Percentiles rank a stretch among this genome's conserved stretches.
These are phyloP conservation scores for Neuroterus valhalla DNA, from an alignment of 1,140 invertebrate species.

Conservation along the genomic window DNA sequence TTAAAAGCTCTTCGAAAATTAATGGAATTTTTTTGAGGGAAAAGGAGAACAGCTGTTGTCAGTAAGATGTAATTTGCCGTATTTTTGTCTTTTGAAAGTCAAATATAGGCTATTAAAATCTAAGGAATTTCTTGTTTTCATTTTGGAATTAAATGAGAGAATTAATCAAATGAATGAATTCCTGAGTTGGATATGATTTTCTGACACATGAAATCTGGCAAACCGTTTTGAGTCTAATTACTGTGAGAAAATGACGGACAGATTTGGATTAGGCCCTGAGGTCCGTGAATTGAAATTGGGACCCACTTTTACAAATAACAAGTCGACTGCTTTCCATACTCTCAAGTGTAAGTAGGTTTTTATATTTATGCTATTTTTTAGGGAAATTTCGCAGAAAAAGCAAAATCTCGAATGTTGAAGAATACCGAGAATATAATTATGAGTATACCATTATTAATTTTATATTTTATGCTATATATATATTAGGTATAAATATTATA, in stretches of 20 bases:
- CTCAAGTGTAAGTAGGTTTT: slow-evolving; percentile 85
- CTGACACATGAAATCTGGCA: slow-evolving; percentile 4
- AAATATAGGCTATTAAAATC: no score
- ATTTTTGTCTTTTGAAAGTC: neutral
- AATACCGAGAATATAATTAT: no score
- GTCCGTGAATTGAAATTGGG: slow-evolving; percentile 89
- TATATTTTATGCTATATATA: no score
- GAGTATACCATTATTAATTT: no score
- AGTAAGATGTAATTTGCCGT: slow-evolving; percentile 41
- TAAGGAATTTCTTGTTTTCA: no score
- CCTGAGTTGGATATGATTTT: neutral
- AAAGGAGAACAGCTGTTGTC: slow-evolving; percentile 42
- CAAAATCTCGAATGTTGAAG: no score
- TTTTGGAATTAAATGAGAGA: no score
- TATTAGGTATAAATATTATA: no score
- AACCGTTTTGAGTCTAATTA: no score
- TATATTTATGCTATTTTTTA: slow-evolving; percentile 25
- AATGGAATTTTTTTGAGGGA: neutral
- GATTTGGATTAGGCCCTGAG: slow-evolving; percentile 84
- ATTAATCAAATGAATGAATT: neutral
- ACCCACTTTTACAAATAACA: slow-evolving; percentile 84
- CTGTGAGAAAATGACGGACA: slow-evolving; percentile 81
- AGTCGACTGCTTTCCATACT: slow-evolving; percentile 86
- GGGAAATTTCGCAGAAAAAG: no score
- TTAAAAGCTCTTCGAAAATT: neutral